Base-by-base conservation (phyloP, 64 coral and sea anemone genomes). In the Montipora foliosa region DNA sequence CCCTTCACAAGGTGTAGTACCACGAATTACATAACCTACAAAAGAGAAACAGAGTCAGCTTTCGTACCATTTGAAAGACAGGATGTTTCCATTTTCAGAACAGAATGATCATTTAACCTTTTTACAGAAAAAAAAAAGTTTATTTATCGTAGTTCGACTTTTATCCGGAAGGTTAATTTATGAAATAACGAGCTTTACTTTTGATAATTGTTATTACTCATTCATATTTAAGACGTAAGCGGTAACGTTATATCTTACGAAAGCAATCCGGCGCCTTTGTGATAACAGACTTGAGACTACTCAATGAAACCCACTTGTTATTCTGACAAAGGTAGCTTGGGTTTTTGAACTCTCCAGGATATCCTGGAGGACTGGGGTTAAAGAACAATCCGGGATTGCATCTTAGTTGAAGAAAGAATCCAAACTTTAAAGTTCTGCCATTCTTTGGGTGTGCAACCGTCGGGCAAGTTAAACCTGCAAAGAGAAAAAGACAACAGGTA, bases 251-350 rank as follows among this genome's bases (percentile, higher is more conserved):
- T 76, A 55, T 69, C 95, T 89, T 88, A 98, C 97, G 83, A 49
- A 85, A 67, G 44, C 97, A 98, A 24, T 93, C 94, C 44, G 97
- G 94, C 9, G 93, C 66, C 11, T 88, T 71, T 1, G 88, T 98
- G 11, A 95, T 59, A 5, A 76, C 24, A 5, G 79, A 91, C 11
- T 22, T 25, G 5, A 12, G 15, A 8, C 55, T 13, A 24, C 20
- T 72, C 15, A 79, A 69, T 11, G 82, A 29, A 0, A 86, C 19
- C 91, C 94, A 98, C 21, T 98, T 81, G 13, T 87, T 75, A 3
- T 8, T 14, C 8, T 4, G 19, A 52, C 95, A 97, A 6, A 1
- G 61, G 46, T 92, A 97, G 8, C 9, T 49, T 21, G 67, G 87
- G 69, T 69, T 74, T 70, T 3, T 4, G 22, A 45, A 91, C 70